Base-by-base conservation (phyloP, 2,888 invertebrate genomes). In the Dexiosoma caninum region DNA sequence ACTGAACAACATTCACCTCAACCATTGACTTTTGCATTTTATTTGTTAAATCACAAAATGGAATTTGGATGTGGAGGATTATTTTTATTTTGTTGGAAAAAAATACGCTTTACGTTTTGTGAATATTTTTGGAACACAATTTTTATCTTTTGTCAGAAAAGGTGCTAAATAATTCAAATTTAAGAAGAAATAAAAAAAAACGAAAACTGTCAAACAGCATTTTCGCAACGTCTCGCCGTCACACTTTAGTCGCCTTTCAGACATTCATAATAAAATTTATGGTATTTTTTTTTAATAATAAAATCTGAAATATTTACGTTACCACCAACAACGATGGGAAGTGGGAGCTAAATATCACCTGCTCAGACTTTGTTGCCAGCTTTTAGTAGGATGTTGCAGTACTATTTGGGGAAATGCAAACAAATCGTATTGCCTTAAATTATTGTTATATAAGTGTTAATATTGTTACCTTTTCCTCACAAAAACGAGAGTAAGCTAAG, bases 251-350 rank as follows among this genome's bases (percentile, higher is more conserved):
- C 30, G 37, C 44, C 66, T 30, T 44, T 46, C 66, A 72, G 76
- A 77, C 72, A 77, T 81, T 81, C 71, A 69, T 76, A 81, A 81
- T 81, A 72, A 72, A 81, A 81, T 81, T 81, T 77, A 81, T 81
- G 80, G 55, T 69, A 23, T 49, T 71, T 64, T 69, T 66, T 67
- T 57, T 30, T 69, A 60, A 64, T 76, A 77, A 77, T 57, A 75
- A 70, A 64, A 72, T 37, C 72, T 44, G 67, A 72, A 67, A 81
- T 76, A 76, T 79, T 62, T 53, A 32, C n/a, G 32, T 12, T 19
- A 16, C 46, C 30, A 59, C 9, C 67, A 32, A 46, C 21, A 21
- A 37, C 27, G 16, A 19, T 9, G 7, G 2, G 3, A 12, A 16
- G 14, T 8, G 23, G 42, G 30, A 21, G 35, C 55, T 23, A 71